Evolutionary conservation across 2,888 invertebrate genomes (phyloP).

Genomic region (Lasioglossum calceatum): DNA sequence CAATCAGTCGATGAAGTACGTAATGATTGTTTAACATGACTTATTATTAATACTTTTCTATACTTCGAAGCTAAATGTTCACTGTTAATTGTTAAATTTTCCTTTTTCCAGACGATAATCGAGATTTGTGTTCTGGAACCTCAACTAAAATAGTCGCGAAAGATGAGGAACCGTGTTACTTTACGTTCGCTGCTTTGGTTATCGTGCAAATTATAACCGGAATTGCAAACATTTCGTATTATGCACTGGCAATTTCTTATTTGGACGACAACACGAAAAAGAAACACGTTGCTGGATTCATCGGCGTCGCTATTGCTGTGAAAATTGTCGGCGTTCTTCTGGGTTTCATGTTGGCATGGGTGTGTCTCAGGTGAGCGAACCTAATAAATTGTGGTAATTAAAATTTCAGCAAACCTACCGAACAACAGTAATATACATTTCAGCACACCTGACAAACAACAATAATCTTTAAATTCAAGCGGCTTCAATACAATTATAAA

Average conservation of each 20-base stretch:
- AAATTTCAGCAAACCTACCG: background rate
- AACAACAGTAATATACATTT: background rate
- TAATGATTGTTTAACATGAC: background rate
- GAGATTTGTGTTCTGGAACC: slow-evolving; percentile 71
- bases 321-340: slow-evolving; percentile 77
- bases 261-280: slow-evolving; percentile 87
- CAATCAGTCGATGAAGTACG: background rate
- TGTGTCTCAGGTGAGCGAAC: slow-evolving; percentile 75
- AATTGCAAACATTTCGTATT: slow-evolving; percentile 85
- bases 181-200: slow-evolving; percentile 84
- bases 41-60: background rate
- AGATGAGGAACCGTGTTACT: slow-evolving; percentile 75
- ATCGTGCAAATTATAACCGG: slow-evolving; percentile 85
- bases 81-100: background rate
- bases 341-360: slow-evolving; percentile 80
- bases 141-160: slow-evolving; percentile 67
- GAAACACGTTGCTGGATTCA: slow-evolving; percentile 84
- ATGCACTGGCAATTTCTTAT: slow-evolving; percentile 86
- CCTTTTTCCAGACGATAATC: slow-evolving; percentile 72
- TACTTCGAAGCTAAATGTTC: no score
- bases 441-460: background rate
- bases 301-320: slow-evolving; percentile 75
- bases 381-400: no score
- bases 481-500: background rate
- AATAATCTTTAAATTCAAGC: background rate